Evolutionary conservation across 2,113 vertebrate genomes (phyloP).

Genomic region (Bungarus multicinctus): DNA sequence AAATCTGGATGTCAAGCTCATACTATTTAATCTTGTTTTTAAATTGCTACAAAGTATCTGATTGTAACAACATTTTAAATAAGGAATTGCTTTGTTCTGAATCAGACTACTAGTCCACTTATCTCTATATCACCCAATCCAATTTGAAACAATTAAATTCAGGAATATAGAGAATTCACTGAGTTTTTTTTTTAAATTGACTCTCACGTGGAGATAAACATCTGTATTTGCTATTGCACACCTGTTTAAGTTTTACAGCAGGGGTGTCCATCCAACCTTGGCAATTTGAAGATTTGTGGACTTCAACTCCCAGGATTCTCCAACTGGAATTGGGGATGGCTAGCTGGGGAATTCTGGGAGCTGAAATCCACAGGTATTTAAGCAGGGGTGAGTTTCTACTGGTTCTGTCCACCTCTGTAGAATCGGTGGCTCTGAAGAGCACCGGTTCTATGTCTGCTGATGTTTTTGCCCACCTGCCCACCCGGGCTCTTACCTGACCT

Average conservation of each 20-base stretch:
- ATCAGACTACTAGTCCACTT: neutral
- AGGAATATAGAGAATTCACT: neutral
- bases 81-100: neutral
- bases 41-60: neutral
- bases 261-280: neutral
- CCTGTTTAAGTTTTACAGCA: neutral
- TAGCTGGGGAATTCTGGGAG: neutral
- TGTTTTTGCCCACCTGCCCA: too few relatives aligned
- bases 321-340: neutral
- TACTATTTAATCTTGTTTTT: neutral
- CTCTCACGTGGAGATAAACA: neutral
- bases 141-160: neutral
- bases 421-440: too few relatives aligned
- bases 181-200: neutral
- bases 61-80: neutral
- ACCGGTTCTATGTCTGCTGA: too few relatives aligned
- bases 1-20: neutral
- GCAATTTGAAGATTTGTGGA: neutral
- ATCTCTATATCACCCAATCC: neutral
- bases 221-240: neutral
- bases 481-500: too few relatives aligned
- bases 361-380: neutral
- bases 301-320: neutral
- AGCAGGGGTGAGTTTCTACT: too few relatives aligned
- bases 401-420: too few relatives aligned